Percentiles rank a stretch among this genome's conserved stretches.
These are phyloP conservation scores for Eurystomus glaucurus DNA, from an alignment of 2,797 vertebrate species.

Conservation along the genomic window DNA sequence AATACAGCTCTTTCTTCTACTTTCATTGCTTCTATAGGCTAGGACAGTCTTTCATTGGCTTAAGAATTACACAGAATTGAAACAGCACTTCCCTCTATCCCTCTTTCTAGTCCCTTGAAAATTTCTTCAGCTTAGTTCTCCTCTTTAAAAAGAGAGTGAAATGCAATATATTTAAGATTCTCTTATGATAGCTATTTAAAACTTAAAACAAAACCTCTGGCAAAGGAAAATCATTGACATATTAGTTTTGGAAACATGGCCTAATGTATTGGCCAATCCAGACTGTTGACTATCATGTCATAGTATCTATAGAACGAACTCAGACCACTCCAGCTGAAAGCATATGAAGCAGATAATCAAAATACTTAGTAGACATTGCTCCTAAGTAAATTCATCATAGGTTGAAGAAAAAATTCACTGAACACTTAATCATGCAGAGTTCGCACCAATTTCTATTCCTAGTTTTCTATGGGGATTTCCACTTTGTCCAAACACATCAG, in stretches of 20 bases:
- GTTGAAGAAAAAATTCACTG: not conserved
- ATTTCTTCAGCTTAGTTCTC: not conserved
- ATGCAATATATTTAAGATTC: not conserved
- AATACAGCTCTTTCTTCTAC: not conserved
- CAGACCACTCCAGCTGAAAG: not conserved
- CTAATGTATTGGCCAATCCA: not conserved
- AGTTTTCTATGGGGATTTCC: conserved; percentile 16
- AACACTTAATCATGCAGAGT: not conserved
- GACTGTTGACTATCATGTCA: not conserved
- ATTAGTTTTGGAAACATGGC: not conserved
- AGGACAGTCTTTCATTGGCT: not conserved
- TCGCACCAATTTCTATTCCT: not conserved
- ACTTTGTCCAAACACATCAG: conserved; percentile 37
- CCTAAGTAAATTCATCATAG: conserved; percentile 21
- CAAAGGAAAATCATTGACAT: not conserved
- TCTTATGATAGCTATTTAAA: not conserved
- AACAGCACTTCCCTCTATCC: not conserved
- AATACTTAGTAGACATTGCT: not conserved
- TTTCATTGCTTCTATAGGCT: not conserved
- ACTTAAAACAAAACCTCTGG: not conserved
- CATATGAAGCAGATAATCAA: conserved; percentile 24
- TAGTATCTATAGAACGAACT: not conserved
- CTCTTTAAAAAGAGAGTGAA: not conserved
- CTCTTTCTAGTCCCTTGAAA: not conserved
- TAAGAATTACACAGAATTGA: not conserved